Evolutionary conservation across 2,888 invertebrate species (phyloP).

Genomic region (Cheilosia pagana): DNA sequence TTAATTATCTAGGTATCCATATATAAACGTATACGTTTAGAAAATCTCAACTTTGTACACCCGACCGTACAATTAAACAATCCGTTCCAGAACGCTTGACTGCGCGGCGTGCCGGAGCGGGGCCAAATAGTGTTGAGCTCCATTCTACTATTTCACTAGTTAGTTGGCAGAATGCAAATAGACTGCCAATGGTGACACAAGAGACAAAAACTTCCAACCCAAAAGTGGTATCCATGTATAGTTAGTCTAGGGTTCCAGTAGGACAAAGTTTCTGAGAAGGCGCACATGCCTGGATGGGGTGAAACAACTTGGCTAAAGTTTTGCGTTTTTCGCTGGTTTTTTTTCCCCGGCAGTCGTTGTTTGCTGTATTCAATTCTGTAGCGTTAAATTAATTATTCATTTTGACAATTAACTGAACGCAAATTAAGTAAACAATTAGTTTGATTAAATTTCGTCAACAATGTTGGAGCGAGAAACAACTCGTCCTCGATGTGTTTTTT

Average conservation of each 20-base stretch:
- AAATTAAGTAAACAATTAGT: constrained; percentile 83
- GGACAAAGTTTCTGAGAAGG: constrained; percentile 30
- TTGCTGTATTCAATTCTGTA: constrained; percentile 40
- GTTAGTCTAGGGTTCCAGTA: neutral
- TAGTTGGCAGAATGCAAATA: constrained; percentile 54
- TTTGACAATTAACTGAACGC: constrained; percentile 79
- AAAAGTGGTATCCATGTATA: neutral
- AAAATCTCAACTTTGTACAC: constrained; percentile 33
- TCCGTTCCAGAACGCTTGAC: constrained; percentile 3
- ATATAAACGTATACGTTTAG: constrained; percentile 8
- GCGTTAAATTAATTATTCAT: constrained; percentile 81
- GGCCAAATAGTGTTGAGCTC: constrained; percentile 23
- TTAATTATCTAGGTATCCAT: constrained; percentile 58
- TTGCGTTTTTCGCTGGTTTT: neutral
- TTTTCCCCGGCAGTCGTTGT: constrained; percentile 14
- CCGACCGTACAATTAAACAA: constrained; percentile 53
- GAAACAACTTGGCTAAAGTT: constrained; percentile 15
- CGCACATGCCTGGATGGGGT: neutral
- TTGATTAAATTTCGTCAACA: constrained; percentile 80
- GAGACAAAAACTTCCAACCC: constrained; percentile 26
- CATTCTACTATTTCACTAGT: constrained; percentile 26
- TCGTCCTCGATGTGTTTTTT: constrained; percentile 5
- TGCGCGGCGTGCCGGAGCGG: neutral
- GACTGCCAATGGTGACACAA: constrained; percentile 42
- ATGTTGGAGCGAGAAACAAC: neutral